Conservation (phyloP, 92 coral and sea anemone genomes). For the Siderastrea radians region DNA sequence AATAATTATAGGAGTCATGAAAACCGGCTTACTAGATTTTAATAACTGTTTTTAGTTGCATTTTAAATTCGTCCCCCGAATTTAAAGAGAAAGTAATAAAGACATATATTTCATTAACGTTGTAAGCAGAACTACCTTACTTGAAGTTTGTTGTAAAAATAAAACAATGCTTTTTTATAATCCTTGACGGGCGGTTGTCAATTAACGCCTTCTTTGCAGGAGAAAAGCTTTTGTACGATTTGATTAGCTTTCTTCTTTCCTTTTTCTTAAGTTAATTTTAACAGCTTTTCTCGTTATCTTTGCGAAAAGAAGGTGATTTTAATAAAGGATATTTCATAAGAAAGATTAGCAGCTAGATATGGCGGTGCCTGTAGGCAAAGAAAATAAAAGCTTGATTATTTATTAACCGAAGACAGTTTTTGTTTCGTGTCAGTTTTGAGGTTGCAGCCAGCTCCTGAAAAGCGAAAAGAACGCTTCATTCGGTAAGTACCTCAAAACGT, state of each 20-base stretch:
- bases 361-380: neutral
- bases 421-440: neutral
- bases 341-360: neutral
- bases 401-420: neutral
- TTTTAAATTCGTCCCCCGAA: neutral
- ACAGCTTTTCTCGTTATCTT: slow-evolving; percentile 2
- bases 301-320: neutral
- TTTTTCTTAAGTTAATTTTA: neutral
- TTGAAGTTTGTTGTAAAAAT: neutral
- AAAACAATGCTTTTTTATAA: neutral
- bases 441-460: neutral
- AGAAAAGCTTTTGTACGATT: neutral
- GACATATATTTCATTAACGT: neutral
- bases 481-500: neutral
- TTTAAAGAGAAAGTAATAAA: neutral
- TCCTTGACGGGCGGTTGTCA: slow-evolving; percentile 7
- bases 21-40: no score
- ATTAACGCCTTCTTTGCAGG: neutral
- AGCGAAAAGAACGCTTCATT: neutral
- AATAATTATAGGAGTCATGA: no score
- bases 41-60: neutral
- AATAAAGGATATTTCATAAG: neutral
- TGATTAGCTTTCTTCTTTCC: slow-evolving; percentile 12
- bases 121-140: neutral
- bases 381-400: neutral